Conservation (phyloP, 2,113 vertebrate genomes). For the Oryzias celebensis region DNA sequence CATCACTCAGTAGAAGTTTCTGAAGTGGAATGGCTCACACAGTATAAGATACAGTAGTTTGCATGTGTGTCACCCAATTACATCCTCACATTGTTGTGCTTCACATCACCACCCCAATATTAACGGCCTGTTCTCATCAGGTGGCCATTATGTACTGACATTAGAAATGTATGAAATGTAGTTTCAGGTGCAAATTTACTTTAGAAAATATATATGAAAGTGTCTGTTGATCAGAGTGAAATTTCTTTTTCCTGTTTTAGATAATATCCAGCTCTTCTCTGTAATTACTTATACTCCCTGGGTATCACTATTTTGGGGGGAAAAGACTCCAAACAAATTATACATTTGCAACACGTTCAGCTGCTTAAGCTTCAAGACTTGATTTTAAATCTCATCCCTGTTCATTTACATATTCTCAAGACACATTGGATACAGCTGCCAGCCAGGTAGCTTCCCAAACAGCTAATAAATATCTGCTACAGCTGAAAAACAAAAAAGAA, state of each 20-base stretch:
- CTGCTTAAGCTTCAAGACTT: neutral
- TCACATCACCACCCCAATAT: no score
- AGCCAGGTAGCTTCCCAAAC: conserved; percentile 7
- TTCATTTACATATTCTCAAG: neutral
- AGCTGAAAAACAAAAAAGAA: neutral
- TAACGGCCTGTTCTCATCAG: no score
- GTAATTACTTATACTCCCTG: neutral
- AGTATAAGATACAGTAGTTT: no score
- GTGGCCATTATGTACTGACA: neutral
- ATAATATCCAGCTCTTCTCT: no score
- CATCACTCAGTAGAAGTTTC: no score
- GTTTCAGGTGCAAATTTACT: neutral
- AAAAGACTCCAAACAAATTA: neutral
- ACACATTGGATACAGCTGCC: neutral
- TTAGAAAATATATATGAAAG: no score
- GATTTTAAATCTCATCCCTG: neutral
- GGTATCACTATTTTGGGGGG: neutral
- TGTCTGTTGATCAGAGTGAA: no score
- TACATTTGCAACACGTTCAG: neutral
- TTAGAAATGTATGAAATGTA: neutral
- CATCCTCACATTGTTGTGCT: no score
- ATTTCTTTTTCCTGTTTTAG: no score
- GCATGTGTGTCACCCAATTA: no score
- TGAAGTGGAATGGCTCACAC: no score
- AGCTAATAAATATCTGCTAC: neutral